These are phyloP conservation scores for Drosophila azteca DNA, from an alignment of 1,140 invertebrate species.

Conservation along the genomic window DNA sequence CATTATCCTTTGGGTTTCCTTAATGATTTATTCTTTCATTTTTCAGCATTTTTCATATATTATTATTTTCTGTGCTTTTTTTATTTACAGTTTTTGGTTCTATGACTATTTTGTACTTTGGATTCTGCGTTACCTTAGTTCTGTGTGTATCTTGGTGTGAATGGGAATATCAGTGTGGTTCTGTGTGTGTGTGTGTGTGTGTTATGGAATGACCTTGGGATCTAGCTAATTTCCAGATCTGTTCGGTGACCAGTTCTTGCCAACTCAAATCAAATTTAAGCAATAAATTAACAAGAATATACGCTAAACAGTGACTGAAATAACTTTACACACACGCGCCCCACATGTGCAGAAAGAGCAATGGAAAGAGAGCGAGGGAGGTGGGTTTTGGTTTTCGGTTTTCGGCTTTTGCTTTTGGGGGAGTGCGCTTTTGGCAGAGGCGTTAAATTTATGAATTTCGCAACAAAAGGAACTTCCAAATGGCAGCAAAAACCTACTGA, in stretches of 20 bases:
- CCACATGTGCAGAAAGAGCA: background rate
- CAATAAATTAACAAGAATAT: slow-evolving; percentile 64
- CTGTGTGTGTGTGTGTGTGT: slow-evolving; percentile 4
- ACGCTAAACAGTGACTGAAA: slow-evolving; percentile 55
- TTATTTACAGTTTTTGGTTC: slow-evolving; percentile 26
- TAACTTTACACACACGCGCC: slow-evolving; percentile 37
- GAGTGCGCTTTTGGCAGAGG: slow-evolving; percentile 34
- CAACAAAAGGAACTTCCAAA: slow-evolving; percentile 20
- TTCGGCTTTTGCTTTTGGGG: too few relatives aligned
- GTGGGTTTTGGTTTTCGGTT: too few relatives aligned
- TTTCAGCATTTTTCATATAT: background rate
- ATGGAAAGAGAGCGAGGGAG: background rate
- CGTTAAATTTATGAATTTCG: slow-evolving; percentile 57
- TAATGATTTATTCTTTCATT: background rate
- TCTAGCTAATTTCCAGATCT: slow-evolving; percentile 20
- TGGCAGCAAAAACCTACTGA: background rate
- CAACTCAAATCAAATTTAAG: slow-evolving; percentile 60
- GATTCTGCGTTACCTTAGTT: slow-evolving; percentile 46
- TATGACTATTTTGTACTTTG: slow-evolving; percentile 68
- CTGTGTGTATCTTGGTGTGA: background rate
- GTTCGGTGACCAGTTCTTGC: slow-evolving; percentile 29
- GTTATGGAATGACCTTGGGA: slow-evolving; percentile 21
- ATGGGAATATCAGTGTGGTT: background rate
- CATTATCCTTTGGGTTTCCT: background rate
- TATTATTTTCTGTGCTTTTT: slow-evolving; percentile 11